Conservation (phyloP, 35 echinoderm and acorn worm species). For the Apostichopus parvimensis region DNA sequence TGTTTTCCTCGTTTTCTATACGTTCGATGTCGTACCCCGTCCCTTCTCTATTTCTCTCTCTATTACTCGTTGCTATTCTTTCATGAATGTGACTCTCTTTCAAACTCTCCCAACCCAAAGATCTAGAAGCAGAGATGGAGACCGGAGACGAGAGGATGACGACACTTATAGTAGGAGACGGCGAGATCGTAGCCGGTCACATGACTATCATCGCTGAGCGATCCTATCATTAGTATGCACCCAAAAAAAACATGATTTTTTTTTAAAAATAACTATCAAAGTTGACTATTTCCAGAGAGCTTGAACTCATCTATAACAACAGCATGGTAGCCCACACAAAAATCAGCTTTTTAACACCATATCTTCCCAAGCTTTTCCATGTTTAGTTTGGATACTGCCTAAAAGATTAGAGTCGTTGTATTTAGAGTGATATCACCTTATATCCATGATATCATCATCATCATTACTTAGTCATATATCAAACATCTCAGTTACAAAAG, state of each 20-base stretch:
- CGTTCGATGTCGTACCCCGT: neutral
- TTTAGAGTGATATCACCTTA: too few relatives aligned
- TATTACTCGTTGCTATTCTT: neutral
- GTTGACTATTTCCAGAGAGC: neutral
- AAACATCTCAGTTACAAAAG: too few relatives aligned
- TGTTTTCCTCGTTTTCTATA: neutral
- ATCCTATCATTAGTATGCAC: conserved; percentile 60
- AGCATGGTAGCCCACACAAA: conserved; percentile 16
- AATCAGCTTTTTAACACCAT: neutral
- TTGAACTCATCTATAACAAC: conserved; percentile 11
- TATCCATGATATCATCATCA: too few relatives aligned
- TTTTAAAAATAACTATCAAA: neutral
- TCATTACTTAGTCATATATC: too few relatives aligned
- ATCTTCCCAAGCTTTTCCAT: conserved; percentile 18
- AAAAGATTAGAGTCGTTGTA: too few relatives aligned
- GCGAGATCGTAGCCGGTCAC: conserved; percentile 79
- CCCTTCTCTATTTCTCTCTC: neutral
- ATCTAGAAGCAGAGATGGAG: conserved; percentile 63
- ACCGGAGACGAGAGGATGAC: conserved; percentile 62
- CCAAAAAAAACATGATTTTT: conserved; percentile 16
- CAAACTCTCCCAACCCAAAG: conserved; percentile 54
- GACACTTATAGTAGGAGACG: conserved; percentile 51
- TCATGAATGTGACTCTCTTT: conserved; percentile 28
- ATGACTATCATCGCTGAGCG: conserved; percentile 54
- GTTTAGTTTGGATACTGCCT: neutral